Evolutionary conservation across 2,888 invertebrate genomes (phyloP).

Genomic region (Andricus quercusramuli): DNA sequence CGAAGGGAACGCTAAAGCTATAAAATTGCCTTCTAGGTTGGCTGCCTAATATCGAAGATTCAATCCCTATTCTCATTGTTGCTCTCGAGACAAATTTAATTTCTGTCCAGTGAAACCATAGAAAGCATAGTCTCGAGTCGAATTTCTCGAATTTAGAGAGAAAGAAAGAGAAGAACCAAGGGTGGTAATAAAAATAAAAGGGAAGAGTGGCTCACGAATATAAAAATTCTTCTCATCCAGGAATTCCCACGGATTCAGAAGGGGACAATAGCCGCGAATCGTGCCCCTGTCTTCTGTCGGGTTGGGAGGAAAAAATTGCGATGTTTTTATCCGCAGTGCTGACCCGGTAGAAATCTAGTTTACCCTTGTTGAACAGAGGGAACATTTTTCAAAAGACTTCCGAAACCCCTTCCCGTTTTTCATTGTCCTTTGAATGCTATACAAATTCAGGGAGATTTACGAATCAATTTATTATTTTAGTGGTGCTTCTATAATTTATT

Average conservation of each 20-base stretch:
- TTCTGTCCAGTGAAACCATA: slow-evolving; percentile 19
- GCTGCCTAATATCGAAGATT: background rate
- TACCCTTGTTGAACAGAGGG: slow-evolving; percentile 38
- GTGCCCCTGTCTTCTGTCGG: slow-evolving; percentile 24
- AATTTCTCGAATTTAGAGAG: background rate
- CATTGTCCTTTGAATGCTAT: background rate
- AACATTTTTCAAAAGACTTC: slow-evolving; percentile 36
- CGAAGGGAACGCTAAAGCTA: background rate
- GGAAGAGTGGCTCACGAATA: background rate
- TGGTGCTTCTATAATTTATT: background rate
- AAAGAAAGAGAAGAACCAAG: background rate
- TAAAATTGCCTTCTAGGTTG: background rate
- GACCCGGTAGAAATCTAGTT: slow-evolving; percentile 25
- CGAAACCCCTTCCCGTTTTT: slow-evolving; percentile 15
- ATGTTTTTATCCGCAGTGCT: slow-evolving; percentile 32
- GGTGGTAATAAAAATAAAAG: background rate
- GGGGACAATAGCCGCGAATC: slow-evolving; percentile 26
- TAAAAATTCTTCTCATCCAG: slow-evolving; percentile 37
- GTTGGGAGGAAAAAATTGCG: slow-evolving; percentile 22
- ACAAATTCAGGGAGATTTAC: slow-evolving; percentile 20
- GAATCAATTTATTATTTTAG: slow-evolving; percentile 15
- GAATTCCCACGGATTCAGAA: slow-evolving; percentile 22
- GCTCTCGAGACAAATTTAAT: slow-evolving; percentile 14
- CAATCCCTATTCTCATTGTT: slow-evolving; percentile 6
- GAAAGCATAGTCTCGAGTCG: background rate